These are phyloP conservation scores for Epicampocera succincta DNA, from an alignment of 2,888 invertebrate species.

Conservation along the genomic window DNA sequence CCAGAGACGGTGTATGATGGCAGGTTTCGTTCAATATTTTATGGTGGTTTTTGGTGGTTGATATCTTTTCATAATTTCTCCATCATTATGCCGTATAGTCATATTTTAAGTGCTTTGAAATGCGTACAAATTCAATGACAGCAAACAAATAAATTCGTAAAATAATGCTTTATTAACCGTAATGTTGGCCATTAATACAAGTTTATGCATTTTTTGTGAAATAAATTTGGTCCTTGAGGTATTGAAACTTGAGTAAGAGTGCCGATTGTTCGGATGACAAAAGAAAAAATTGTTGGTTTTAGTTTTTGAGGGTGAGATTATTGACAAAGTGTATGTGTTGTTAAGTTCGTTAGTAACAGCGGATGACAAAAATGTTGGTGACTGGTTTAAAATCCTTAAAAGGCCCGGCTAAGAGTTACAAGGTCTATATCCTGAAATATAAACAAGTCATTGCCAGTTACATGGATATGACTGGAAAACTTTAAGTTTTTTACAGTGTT, in stretches of 20 bases:
- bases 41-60: slow-evolving; percentile 57
- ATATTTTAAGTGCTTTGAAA: slow-evolving; percentile 36
- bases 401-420: too few relatives aligned
- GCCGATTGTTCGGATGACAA: not conserved
- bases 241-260: slow-evolving; percentile 59
- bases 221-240: slow-evolving; percentile 51
- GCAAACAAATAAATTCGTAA: slow-evolving; percentile 25
- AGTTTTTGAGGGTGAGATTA: not conserved
- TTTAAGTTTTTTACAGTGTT: too few relatives aligned
- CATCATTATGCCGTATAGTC: slow-evolving; percentile 63
- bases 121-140: slow-evolving; percentile 49
- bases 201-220: slow-evolving; percentile 10
- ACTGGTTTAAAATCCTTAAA: too few relatives aligned
- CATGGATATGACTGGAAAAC: too few relatives aligned
- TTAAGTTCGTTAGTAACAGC: too few relatives aligned
- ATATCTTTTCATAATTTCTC: slow-evolving; percentile 54
- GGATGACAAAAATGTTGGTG: too few relatives aligned
- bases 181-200: slow-evolving; percentile 52
- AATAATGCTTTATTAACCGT: slow-evolving; percentile 53
- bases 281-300: slow-evolving; percentile 26
- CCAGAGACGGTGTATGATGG: slow-evolving; percentile 62
- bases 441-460: too few relatives aligned
- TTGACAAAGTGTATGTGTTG: slow-evolving; percentile 46
- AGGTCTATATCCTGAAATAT: too few relatives aligned
- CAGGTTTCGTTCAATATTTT: slow-evolving; percentile 56